Evolutionary conservation across 2,113 vertebrate genomes (phyloP).

Genomic region (Gnathonemus longibarbis): DNA sequence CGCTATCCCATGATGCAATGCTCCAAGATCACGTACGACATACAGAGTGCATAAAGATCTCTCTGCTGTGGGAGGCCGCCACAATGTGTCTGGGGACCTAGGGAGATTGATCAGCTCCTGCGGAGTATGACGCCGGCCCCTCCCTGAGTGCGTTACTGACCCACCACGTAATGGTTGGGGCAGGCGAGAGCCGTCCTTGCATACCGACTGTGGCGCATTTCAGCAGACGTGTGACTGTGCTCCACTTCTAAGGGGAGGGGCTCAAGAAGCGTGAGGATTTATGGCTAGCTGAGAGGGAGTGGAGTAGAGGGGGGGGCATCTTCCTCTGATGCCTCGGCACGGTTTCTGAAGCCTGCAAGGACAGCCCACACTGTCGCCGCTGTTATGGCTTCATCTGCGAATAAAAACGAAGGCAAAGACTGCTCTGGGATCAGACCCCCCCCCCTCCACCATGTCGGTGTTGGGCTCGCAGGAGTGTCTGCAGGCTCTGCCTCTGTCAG

Average conservation of each 20-base stretch:
- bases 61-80: background rate
- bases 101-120: background rate
- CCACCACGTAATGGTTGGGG: background rate
- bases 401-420: background rate
- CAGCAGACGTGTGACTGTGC: background rate
- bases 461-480: background rate
- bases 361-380: background rate
- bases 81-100: background rate
- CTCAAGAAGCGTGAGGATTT: background rate
- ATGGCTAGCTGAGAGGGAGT: background rate
- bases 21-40: background rate
- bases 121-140: background rate
- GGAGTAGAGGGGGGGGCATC: background rate
- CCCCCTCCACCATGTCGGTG: background rate
- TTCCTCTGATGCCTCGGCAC: background rate
- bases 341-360: background rate
- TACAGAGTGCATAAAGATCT: background rate
- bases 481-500: background rate
- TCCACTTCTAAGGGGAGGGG: background rate
- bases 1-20: background rate
- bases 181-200: background rate
- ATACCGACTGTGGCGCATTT: background rate
- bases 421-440: background rate
- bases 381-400: background rate
- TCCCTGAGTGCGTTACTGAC: background rate